Evolutionary conservation across 2,797 vertebrate genomes (phyloP).

Genomic region (Emys orbicularis): DNA sequence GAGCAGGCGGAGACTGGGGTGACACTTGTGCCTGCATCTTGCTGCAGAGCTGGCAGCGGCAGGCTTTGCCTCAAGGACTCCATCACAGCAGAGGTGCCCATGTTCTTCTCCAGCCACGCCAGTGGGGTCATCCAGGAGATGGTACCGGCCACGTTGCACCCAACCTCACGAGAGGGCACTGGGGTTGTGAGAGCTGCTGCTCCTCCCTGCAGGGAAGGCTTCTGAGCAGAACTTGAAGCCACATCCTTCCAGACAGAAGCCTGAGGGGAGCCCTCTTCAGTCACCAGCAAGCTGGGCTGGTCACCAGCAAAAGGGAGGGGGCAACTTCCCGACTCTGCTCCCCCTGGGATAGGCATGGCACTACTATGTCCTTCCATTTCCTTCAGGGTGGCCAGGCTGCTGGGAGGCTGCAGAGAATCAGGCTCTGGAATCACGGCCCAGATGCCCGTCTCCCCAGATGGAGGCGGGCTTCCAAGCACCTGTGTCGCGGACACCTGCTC

Average conservation of each 20-base stretch:
- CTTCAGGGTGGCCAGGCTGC: no score
- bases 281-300: neutral
- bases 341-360: no score
- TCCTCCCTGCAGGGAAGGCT: neutral
- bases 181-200: neutral
- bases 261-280: neutral
- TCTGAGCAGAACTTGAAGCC: neutral
- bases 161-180: neutral
- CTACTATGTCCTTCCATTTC: no score
- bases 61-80: constrained; percentile 72
- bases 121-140: constrained; percentile 70
- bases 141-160: neutral
- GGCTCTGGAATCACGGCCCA: neutral
- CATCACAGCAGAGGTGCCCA: constrained; percentile 57
- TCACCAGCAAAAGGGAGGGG: neutral
- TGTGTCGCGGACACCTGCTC: no score
- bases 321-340: no score
- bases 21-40: neutral
- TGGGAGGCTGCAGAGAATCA: neutral
- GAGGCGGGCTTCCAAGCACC: no score
- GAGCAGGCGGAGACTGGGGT: constrained; percentile 37
- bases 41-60: neutral
- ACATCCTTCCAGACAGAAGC: neutral
- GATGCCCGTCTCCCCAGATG: neutral
- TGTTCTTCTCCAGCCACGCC: constrained; percentile 76